A percentile compares a stretch with the other conserved stretches of the same genome.
These are phyloP conservation scores for Meiosimyza decipiens DNA, from an alignment of 2,888 invertebrate species.

Conservation along the genomic window DNA sequence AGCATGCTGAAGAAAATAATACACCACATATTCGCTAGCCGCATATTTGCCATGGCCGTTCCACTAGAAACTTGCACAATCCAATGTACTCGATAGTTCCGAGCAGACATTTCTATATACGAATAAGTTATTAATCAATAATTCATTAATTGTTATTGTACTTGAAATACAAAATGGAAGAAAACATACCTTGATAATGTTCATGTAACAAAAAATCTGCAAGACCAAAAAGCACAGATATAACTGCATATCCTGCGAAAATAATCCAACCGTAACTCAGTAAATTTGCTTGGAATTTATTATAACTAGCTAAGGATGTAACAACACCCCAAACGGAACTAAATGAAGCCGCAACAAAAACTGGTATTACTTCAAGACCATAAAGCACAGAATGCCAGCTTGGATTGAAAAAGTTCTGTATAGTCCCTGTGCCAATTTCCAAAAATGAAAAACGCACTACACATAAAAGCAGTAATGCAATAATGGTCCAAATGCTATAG, in stretches of 20 bases:
- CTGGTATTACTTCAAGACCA: constrained; percentile 37
- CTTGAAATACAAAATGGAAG: too few relatives aligned
- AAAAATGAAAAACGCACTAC: constrained; percentile 52
- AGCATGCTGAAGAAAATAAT: constrained; percentile 79
- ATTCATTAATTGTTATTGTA: too few relatives aligned
- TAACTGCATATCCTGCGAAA: constrained; percentile 50
- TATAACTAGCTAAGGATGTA: constrained; percentile 84
- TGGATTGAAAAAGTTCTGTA: constrained; percentile 41
- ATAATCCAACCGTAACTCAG: constrained; percentile 63
- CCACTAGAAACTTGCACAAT: constrained; percentile 38
- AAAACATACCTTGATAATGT: constrained; percentile 59
- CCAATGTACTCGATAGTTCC: constrained; percentile 33
- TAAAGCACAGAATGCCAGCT: neutral
- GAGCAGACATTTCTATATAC: neutral
- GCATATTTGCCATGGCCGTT: constrained; percentile 39
- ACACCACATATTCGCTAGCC: constrained; percentile 76
- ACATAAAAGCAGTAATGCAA: constrained; percentile 48
- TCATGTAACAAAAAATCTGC: constrained; percentile 76
- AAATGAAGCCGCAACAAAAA: constrained; percentile 75
- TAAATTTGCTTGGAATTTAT: constrained; percentile 78
- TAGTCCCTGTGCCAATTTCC: constrained; percentile 48
- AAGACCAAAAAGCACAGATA: constrained; percentile 69
- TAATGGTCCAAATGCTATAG: constrained; percentile 43
- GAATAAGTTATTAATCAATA: too few relatives aligned
- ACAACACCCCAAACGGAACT: constrained; percentile 88